A percentile compares a stretch with the other conserved stretches of the same genome.
Evolutionary conservation across 1,140 invertebrate species (phyloP).

Genomic region (Sipha flava): DNA sequence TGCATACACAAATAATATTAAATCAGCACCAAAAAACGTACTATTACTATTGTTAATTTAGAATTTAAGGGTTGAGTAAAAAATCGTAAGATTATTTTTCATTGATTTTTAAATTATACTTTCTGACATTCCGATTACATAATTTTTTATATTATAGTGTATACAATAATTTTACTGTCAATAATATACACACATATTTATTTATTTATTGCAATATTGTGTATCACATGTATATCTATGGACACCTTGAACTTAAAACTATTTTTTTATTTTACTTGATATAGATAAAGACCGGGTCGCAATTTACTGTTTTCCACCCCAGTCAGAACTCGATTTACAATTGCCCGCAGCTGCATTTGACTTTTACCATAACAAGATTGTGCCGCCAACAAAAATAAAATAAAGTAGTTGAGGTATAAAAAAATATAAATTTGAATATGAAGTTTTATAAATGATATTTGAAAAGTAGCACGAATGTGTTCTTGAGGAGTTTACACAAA

Average conservation of each 20-base stretch:
- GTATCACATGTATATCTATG: background rate
- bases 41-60: too few relatives aligned
- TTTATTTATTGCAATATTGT: too few relatives aligned
- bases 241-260: background rate
- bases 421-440: background rate
- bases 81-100: too few relatives aligned
- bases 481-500: too few relatives aligned
- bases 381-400: slow-evolving; percentile 15
- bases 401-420: background rate
- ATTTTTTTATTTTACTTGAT: background rate
- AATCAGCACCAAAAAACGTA: too few relatives aligned
- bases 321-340: slow-evolving; percentile 15
- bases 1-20: too few relatives aligned
- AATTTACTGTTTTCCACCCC: background rate
- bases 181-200: too few relatives aligned
- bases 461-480: background rate
- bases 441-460: background rate
- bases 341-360: slow-evolving; percentile 15
- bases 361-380: slow-evolving; percentile 17
- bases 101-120: too few relatives aligned
- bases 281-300: slow-evolving; percentile 6
- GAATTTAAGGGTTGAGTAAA: too few relatives aligned
- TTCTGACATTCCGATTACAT: too few relatives aligned
- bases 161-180: too few relatives aligned
- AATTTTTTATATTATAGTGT: too few relatives aligned